Base-by-base conservation (phyloP, 2,888 invertebrate genomes). In the Xestia xanthographa region DNA sequence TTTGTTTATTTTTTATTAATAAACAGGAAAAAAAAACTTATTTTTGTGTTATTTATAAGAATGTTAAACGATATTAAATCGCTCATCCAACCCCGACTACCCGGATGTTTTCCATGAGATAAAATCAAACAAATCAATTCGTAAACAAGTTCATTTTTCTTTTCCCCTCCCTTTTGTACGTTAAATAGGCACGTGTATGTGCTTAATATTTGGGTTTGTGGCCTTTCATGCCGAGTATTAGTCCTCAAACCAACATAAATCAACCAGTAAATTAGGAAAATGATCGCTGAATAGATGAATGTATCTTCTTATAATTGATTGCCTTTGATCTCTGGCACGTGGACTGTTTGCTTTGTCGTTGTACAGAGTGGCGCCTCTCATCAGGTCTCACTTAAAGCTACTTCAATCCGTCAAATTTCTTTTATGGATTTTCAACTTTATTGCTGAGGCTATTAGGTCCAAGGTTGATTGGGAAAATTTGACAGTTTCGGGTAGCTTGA, bases 141-240 rank as follows among this genome's bases (percentile, higher is more conserved):
- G 1, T 56, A 48, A 65, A 48, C 4, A 34, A 48, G 53, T 29
- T 34, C 14, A 66, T 71, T 72, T 34, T 43, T 43, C 29, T 50
- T 50, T 53, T 38, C 26, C 12, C 1, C 14, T 41, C 0, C 20
- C 50, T 77, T 50, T 34, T 3, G 34, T 34, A 34, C 11, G 3
- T 38, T 2, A 38, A 72, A 72, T 62, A 17, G 50, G 20, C 78
- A 79, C 79, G 79, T 79, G 79, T 79, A 72, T 62, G 53, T 45
- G 53, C 34, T 78, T 72, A 78, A 66, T 50, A 20, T 50, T 8
- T 5, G n/a, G 12, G 34, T 22, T 41, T 41, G 3, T 56, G 53
- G 8, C 34, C 20, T 63, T 66, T 14, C 43, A 63, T 38, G 14
- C 45, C 38, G 5, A 14, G 2, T 58, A 17, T 29, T 17, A 29